A percentile compares a stretch with the other conserved stretches of the same genome.
Evolutionary conservation across 1,140 invertebrate genomes (phyloP).

Genomic region (Riptortus pedestris): DNA sequence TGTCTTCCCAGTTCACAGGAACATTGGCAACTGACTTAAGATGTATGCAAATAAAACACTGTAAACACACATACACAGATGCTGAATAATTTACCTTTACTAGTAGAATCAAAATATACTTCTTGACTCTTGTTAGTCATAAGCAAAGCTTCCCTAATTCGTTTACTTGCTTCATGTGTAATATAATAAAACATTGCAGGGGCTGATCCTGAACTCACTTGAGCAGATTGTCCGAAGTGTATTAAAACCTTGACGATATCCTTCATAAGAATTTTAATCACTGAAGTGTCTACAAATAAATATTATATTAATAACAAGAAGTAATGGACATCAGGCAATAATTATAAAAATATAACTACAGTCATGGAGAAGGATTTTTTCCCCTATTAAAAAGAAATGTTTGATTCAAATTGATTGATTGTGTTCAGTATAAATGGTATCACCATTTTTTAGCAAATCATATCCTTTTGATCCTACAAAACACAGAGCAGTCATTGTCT

Average conservation of each 20-base stretch:
- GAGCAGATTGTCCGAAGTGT: constrained; percentile 51
- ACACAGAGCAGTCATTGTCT: too few species aligned
- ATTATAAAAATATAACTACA: too few species aligned
- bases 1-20: too few species aligned
- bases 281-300: constrained; percentile 30
- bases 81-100: constrained; percentile 48
- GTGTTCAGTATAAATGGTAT: too few species aligned
- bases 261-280: constrained; percentile 46
- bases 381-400: too few species aligned
- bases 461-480: too few species aligned
- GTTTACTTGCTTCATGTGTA: constrained; percentile 48
- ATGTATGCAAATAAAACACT: too few species aligned
- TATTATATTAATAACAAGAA: not conserved
- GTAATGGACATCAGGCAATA: not conserved
- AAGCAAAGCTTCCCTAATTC: constrained; percentile 54
- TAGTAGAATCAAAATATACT: constrained; percentile 49
- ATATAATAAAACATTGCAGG: constrained; percentile 71
- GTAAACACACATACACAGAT: too few species aligned
- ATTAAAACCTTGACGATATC: constrained; percentile 61
- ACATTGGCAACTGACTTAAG: too few species aligned
- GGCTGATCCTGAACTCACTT: constrained; percentile 35
- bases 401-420: too few species aligned
- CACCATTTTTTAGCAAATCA: too few species aligned
- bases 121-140: constrained; percentile 46
- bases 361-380: too few species aligned